Percentiles rank a stretch among this genome's conserved stretches.
phyloP scores from a whole-genome alignment of 2,888 invertebrate genomes.

The Meghimatium bilineatum region DNA sequence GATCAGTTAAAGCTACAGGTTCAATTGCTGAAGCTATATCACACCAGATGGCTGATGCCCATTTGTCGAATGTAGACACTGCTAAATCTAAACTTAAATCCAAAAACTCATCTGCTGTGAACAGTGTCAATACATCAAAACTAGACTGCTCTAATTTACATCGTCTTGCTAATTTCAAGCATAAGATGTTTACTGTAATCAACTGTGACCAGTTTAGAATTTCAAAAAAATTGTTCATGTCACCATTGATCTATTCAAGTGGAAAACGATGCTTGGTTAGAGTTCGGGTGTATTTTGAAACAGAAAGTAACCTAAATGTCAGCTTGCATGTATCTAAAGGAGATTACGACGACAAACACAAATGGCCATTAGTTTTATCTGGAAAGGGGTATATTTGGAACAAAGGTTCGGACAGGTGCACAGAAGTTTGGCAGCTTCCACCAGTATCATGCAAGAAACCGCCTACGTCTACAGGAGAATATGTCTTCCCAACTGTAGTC shows the following conservation, averaged over 20 bases:
- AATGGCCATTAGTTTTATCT: slow-evolving; percentile 13
- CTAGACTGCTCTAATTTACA: too few relatives aligned
- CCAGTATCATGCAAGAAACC: not conserved
- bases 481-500: not conserved
- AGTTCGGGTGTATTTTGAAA: not conserved
- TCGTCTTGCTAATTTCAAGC: not conserved
- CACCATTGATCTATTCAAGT: too few relatives aligned
- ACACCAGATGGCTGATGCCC: not conserved
- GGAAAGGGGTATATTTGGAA: not conserved
- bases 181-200: not conserved
- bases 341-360: not conserved
- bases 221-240: not conserved
- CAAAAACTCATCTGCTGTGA: not conserved
- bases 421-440: slow-evolving; percentile 3
- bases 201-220: not conserved
- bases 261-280: not conserved
- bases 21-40: not conserved
- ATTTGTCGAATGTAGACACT: not conserved
- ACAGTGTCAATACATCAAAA: not conserved
- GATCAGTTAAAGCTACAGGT: not conserved
- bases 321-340: not conserved
- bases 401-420: not conserved
- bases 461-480: not conserved
- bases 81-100: not conserved
- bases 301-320: not conserved